Conservation (phyloP, 2,797 vertebrate species). For the Takifugu rubripes region DNA sequence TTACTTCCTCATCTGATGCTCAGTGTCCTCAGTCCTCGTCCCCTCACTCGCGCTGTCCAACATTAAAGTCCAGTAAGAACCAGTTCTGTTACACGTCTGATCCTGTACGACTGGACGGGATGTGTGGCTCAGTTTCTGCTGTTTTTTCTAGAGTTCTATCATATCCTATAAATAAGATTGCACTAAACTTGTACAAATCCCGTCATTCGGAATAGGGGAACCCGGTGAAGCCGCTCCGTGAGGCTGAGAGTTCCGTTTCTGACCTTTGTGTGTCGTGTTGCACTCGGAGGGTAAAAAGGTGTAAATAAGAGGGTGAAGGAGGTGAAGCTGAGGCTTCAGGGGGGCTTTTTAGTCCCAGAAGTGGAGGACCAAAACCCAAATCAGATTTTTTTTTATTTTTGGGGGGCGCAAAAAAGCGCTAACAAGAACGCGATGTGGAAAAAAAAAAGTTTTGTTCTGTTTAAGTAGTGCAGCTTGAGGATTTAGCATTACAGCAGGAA, state of each 20-base stretch:
- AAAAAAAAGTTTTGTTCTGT: too few relatives aligned
- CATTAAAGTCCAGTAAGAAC: slow-evolving; percentile 15
- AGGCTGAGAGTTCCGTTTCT: slow-evolving; percentile 54
- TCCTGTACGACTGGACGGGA: slow-evolving; percentile 46
- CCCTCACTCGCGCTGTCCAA: slow-evolving; percentile 13
- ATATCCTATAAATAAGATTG: slow-evolving; percentile 58
- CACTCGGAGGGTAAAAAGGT: slow-evolving; percentile 22
- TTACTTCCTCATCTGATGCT: slow-evolving; percentile 6
- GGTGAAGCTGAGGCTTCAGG: not conserved
- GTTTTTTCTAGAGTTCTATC: slow-evolving; percentile 37
- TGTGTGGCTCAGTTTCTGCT: slow-evolving; percentile 21
- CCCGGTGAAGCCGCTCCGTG: slow-evolving; percentile 60
- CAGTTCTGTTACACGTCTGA: slow-evolving; percentile 41
- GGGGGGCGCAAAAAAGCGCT: too few relatives aligned
- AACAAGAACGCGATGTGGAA: too few relatives aligned
- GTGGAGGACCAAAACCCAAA: slow-evolving; percentile 34
- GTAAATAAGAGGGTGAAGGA: slow-evolving; percentile 28
- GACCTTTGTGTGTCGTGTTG: slow-evolving; percentile 14
- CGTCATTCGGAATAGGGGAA: slow-evolving; percentile 28
- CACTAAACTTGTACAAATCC: slow-evolving; percentile 67
- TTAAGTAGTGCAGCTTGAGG: too few relatives aligned
- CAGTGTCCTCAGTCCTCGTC: not conserved
- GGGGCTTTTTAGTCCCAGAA: slow-evolving; percentile 10
- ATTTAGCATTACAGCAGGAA: too few relatives aligned
- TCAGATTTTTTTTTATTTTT: not conserved